phyloP scores from a whole-genome alignment of 2,113 vertebrate genomes.

The Chamaetylas fuelleborni region DNA sequence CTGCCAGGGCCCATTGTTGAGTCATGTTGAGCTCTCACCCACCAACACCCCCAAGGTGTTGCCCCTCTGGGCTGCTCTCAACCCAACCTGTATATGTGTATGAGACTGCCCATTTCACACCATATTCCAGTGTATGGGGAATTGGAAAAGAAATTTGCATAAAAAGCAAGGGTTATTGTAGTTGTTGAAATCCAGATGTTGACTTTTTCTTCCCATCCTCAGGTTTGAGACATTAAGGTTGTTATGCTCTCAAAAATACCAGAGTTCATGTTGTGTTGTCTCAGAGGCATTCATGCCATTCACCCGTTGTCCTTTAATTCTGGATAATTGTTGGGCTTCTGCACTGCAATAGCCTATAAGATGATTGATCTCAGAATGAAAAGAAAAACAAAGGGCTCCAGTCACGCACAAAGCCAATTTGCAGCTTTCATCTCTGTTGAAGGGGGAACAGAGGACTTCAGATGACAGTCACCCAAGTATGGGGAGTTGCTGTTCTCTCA shows the following conservation, averaged over 20 bases:
- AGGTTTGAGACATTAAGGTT: neutral
- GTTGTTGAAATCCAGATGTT: neutral
- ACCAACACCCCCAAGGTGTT: neutral
- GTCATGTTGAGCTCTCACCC: neutral
- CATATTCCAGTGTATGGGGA: neutral
- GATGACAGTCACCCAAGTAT: neutral
- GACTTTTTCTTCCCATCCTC: neutral
- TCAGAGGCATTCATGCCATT: neutral
- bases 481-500: neutral
- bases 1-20: neutral
- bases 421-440: neutral
- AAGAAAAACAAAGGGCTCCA: neutral
- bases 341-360: neutral
- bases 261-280: neutral
- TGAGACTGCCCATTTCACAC: neutral
- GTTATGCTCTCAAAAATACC: neutral
- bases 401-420: neutral
- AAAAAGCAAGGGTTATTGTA: neutral
- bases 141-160: neutral
- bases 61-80: neutral
- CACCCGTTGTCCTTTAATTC: neutral
- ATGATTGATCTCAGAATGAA: neutral
- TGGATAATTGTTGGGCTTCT: neutral
- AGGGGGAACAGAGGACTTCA: neutral
- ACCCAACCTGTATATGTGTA: neutral